Evolutionary conservation across 2,888 invertebrate genomes (phyloP), one percentile per base, ranked within the genome.

Genomic region (Bombylius major): DNA sequence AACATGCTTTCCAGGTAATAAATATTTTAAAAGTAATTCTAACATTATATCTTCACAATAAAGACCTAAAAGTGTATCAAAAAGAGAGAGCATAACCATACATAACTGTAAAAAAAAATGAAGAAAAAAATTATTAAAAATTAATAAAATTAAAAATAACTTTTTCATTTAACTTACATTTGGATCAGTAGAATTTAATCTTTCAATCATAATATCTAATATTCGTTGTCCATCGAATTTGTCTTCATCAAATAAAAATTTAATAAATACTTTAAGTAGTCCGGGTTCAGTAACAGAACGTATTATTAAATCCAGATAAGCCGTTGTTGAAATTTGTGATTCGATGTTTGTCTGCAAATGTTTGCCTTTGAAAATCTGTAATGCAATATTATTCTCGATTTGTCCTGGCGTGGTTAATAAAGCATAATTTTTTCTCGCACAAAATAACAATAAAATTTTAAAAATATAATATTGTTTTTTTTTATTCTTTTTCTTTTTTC

Each of bases 31-130:
- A 50, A 94, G 82, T 51, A 97, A 77, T 68, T 95, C 93, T 64
- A 94, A 77, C 89, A 98, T 91, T 50, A 97, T 83, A 72, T 98
- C 98, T 74, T 98, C 98, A 75, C 94, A 96, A 73, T 95, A 90
- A 59, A 97, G 77, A 65, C 90, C 87, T 53, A 97, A 80, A 58
- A 98, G 77, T 0, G 94, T 93, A 70, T 93, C 89, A 73, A 98
- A 90, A 12, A 98, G 75, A 0, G 92, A 86, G 64, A 98, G 76
- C 0, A 96, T 89, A 11, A 95, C 92, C 65, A 95, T 80, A 61
- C 93, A 90, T 14, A 89, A 73, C 83, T 86, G 77, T 62, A 68
- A 73, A 54, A 53, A 13, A 50, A 34, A 47, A 44, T 2, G 11
- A 44, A 44, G 6, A 44, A 44, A 44, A 9, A 39, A 39, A 39